Conservation (phyloP, 1,140 invertebrate genomes). For the Drosophila cardini region DNA sequence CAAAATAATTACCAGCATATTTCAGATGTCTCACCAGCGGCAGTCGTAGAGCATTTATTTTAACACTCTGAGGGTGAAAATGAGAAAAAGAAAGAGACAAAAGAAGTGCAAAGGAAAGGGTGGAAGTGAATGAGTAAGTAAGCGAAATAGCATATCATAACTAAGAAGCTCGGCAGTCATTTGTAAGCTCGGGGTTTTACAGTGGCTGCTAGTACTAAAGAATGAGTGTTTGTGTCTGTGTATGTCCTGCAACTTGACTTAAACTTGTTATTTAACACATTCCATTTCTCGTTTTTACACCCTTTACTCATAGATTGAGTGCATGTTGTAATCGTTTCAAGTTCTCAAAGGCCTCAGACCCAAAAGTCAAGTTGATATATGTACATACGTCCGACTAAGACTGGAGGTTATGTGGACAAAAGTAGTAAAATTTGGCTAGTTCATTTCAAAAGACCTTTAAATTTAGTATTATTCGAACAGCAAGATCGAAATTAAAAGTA, state of each 20-base stretch:
- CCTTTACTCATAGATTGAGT: too few species aligned
- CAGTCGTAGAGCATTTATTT: constrained; percentile 60
- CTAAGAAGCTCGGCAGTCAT: constrained; percentile 60
- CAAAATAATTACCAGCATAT: constrained; percentile 82
- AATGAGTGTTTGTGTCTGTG: too few species aligned
- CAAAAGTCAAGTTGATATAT: too few species aligned
- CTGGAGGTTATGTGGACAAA: too few species aligned
- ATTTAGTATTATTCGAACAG: too few species aligned
- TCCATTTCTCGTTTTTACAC: too few species aligned
- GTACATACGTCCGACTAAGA: too few species aligned
- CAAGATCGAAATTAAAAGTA: too few species aligned
- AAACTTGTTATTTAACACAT: constrained; percentile 62
- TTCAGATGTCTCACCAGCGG: constrained; percentile 66
- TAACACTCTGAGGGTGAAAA: constrained; percentile 17
- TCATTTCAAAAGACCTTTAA: too few species aligned
- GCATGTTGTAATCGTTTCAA: too few species aligned
- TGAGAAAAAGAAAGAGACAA: neutral
- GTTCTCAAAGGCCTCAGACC: too few species aligned
- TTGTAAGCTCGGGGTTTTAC: constrained; percentile 48
- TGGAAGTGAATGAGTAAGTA: neutral
- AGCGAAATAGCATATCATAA: constrained; percentile 60
- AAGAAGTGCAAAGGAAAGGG: neutral
- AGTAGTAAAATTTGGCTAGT: too few species aligned
- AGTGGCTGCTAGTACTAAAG: neutral
- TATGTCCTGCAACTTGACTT: constrained; percentile 46